phyloP scores from a whole-genome alignment of 2,888 invertebrate genomes.

The Lacanobia wlatinum region DNA sequence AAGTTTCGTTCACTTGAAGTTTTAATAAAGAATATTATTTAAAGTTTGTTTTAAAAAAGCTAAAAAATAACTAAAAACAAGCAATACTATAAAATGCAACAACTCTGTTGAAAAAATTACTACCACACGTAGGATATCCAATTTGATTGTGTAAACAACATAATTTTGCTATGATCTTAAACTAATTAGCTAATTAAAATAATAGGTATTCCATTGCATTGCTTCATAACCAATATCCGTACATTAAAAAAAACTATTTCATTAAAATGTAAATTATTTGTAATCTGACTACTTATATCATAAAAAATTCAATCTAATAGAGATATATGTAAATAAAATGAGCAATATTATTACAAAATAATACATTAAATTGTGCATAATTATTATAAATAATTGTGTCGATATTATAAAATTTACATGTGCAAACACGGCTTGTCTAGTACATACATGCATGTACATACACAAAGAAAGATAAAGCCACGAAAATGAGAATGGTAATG shows the following conservation, averaged over 20 bases:
- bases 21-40: constrained; percentile 3
- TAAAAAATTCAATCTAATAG: constrained; percentile 28
- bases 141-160: background rate
- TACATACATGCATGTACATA: constrained; percentile 5
- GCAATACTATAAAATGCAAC: constrained; percentile 15
- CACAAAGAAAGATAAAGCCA: constrained; percentile 31
- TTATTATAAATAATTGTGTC: constrained; percentile 53
- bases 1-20: background rate
- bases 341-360: constrained; percentile 52
- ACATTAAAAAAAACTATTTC: background rate
- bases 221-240: background rate
- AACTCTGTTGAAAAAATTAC: background rate
- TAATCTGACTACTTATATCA: constrained; percentile 15
- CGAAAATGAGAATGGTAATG: background rate
- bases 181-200: background rate
- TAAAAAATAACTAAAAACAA: constrained; percentile 9
- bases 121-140: background rate
- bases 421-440: constrained; percentile 47
- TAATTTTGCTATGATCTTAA: background rate
- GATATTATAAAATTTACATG: constrained; percentile 41
- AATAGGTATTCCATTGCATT: background rate
- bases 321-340: constrained; percentile 36
- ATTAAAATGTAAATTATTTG: background rate
- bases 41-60: constrained; percentile 8
- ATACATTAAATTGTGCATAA: constrained; percentile 53